phyloP scores from a whole-genome alignment of 2,113 vertebrate genomes.

The Scortum barcoo region DNA sequence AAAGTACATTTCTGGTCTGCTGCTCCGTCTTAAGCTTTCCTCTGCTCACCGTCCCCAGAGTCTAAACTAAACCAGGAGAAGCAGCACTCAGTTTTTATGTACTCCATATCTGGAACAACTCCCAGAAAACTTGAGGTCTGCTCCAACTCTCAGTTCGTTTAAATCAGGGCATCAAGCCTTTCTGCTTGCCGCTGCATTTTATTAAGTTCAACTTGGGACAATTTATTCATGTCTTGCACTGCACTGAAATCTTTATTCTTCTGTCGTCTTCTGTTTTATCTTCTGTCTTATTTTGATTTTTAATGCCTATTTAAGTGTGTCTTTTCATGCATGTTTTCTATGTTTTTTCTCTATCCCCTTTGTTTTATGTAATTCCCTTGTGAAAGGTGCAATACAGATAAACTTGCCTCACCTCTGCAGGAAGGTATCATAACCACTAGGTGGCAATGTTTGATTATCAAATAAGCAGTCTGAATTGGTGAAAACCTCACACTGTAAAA shows the following conservation, averaged over 20 bases:
- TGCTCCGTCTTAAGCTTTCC: too few species aligned
- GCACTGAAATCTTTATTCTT: neutral
- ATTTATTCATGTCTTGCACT: too few species aligned
- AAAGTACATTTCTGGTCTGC: neutral
- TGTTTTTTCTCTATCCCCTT: neutral
- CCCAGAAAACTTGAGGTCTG: too few species aligned
- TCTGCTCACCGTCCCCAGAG: neutral
- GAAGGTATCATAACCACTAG: constrained; percentile 27
- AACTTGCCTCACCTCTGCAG: neutral
- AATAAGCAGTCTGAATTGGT: neutral
- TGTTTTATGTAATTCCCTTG: neutral
- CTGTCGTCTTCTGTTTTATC: neutral
- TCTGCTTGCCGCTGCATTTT: too few species aligned
- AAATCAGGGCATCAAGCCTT: too few species aligned
- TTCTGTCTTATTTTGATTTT: neutral
- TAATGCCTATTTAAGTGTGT: neutral
- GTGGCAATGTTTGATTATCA: constrained; percentile 31
- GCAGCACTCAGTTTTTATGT: too few species aligned
- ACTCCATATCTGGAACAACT: too few species aligned
- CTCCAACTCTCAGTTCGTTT: too few species aligned
- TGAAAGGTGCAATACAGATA: neutral
- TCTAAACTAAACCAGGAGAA: too few species aligned
- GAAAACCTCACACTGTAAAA: neutral
- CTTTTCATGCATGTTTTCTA: neutral
- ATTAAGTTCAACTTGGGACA: too few species aligned